These are phyloP conservation scores for Drosophila nr. perissopoda DNA, from an alignment of 2,888 invertebrate genomes.

Conservation along the genomic window DNA sequence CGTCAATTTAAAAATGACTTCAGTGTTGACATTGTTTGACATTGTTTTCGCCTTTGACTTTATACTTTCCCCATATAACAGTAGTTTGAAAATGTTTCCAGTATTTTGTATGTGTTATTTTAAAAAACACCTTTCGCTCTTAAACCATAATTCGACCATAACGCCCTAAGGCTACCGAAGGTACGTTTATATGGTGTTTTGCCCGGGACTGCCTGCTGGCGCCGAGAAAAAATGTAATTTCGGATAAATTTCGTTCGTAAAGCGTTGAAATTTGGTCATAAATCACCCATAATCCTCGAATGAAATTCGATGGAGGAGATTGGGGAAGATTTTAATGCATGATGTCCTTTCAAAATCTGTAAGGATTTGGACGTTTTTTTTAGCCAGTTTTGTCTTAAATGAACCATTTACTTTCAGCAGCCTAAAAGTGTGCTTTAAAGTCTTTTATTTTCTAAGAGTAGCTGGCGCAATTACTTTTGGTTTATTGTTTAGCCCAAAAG, in stretches of 20 bases:
- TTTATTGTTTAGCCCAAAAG: fast-evolving
- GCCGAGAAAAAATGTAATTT: too few species aligned
- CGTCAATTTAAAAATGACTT: neutral
- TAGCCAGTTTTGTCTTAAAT: neutral
- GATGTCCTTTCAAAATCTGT: neutral
- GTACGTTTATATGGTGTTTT: too few species aligned
- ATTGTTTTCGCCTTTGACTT: neutral
- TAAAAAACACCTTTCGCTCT: too few species aligned
- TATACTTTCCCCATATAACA: neutral
- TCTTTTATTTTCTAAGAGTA: neutral
- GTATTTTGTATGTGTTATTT: neutral
- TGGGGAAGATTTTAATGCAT: neutral
- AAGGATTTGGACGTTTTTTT: neutral
- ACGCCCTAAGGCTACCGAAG: too few species aligned
- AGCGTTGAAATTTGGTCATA: neutral
- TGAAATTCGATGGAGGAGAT: neutral
- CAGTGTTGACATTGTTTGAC: constrained; percentile 8
- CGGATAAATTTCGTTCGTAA: too few species aligned
- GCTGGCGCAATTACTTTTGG: fast-evolving
- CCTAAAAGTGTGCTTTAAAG: neutral
- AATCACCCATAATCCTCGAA: neutral
- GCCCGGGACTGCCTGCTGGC: too few species aligned
- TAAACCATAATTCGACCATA: too few species aligned
- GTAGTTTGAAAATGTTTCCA: neutral
- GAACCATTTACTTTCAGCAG: fast-evolving